phyloP scores from a whole-genome alignment of 2,113 vertebrate genomes.

The Paradisaea rubra region DNA sequence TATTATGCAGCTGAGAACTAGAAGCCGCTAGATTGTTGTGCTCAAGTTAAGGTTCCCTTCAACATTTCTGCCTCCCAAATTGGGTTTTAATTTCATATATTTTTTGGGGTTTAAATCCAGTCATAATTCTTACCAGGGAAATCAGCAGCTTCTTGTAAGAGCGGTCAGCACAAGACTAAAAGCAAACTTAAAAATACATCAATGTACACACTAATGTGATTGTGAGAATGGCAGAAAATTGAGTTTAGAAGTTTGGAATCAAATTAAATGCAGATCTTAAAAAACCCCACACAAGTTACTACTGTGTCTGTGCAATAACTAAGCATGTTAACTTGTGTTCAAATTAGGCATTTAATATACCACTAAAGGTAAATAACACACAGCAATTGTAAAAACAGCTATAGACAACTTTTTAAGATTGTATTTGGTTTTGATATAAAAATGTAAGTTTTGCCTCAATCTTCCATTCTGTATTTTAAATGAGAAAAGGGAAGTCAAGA shows the following conservation, averaged over 20 bases:
- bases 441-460: background rate
- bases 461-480: background rate
- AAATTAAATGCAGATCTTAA: background rate
- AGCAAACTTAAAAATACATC: background rate
- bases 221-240: background rate
- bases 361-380: background rate
- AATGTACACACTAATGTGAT: background rate
- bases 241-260: background rate
- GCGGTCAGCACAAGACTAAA: background rate
- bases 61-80: background rate
- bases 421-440: background rate
- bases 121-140: background rate
- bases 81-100: background rate
- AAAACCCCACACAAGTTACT: background rate
- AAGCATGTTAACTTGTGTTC: background rate
- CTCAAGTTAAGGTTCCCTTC: slow-evolving; percentile 3
- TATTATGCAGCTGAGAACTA: slow-evolving; percentile 48
- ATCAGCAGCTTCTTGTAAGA: background rate
- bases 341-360: background rate
- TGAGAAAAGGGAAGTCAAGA: background rate
- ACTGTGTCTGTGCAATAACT: background rate
- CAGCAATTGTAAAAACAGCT: background rate
- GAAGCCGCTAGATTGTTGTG: slow-evolving; percentile 1
- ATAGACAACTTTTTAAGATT: background rate
- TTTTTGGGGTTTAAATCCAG: background rate